phyloP scores from a whole-genome alignment of 1,140 invertebrate species.

The Drosophila mojavensis region DNA sequence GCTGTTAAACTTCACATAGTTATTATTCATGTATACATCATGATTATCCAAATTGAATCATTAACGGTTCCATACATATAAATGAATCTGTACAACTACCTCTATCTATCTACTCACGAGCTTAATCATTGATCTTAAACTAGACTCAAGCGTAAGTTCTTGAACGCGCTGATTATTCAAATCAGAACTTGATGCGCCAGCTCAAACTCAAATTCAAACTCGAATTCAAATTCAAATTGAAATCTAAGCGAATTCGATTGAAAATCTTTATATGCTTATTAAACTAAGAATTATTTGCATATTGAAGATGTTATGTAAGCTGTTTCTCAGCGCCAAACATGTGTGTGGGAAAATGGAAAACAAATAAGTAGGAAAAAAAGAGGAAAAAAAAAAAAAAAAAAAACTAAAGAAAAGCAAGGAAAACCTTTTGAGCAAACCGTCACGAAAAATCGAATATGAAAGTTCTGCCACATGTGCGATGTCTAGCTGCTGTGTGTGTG shows the following conservation, averaged over 20 bases:
- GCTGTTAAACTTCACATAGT: too few relatives aligned
- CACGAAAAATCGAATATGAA: slow-evolving; percentile 59
- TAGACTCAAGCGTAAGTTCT: too few relatives aligned
- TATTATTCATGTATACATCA: too few relatives aligned
- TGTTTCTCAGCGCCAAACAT: slow-evolving; percentile 6
- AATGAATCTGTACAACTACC: too few relatives aligned
- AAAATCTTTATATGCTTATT: slow-evolving; percentile 19
- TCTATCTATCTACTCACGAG: too few relatives aligned
- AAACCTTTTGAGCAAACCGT: slow-evolving; percentile 48
- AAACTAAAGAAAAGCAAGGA: slow-evolving; percentile 18
- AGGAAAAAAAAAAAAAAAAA: background rate
- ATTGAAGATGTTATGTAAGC: slow-evolving; percentile 46
- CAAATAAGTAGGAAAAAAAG: background rate
- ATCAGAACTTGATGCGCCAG: too few relatives aligned
- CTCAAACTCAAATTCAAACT: too few relatives aligned
- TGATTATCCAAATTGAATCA: too few relatives aligned
- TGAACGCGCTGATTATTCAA: too few relatives aligned
- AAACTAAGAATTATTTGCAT: slow-evolving; percentile 38
- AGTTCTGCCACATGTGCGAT: slow-evolving; percentile 45
- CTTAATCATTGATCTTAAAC: too few relatives aligned
- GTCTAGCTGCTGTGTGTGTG: slow-evolving; percentile 2
- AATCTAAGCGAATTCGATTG: slow-evolving; percentile 18
- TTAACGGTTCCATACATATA: too few relatives aligned
- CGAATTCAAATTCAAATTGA: too few relatives aligned
- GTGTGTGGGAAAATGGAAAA: background rate